These are phyloP conservation scores for Muscina levida DNA, from an alignment of 2,888 invertebrate species.

Conservation along the genomic window DNA sequence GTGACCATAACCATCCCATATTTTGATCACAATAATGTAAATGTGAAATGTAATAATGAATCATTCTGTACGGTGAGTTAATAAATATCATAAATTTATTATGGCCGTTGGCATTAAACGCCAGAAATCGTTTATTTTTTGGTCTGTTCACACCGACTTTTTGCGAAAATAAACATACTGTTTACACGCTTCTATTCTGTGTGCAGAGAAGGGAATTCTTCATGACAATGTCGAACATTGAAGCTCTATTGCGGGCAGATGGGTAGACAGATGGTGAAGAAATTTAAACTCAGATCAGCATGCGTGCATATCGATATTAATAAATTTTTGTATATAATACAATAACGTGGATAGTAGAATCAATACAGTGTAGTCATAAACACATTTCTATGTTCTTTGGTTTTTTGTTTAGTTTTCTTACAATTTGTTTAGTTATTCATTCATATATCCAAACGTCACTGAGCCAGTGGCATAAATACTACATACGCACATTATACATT, in stretches of 20 bases:
- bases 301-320: no score
- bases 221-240: constrained; percentile 20
- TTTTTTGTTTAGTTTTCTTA: background rate
- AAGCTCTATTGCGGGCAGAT: background rate
- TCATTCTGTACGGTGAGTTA: constrained; percentile 17
- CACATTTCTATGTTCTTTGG: background rate
- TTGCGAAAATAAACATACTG: background rate
- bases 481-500: no score
- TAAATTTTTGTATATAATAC: no score
- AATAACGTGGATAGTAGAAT: no score
- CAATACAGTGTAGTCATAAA: no score
- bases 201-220: background rate
- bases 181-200: background rate
- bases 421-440: constrained; percentile 18
- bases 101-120: constrained; percentile 35
- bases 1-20: background rate
- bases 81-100: constrained; percentile 24
- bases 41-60: background rate
- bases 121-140: constrained; percentile 28
- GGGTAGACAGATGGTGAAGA: background rate
- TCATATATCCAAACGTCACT: background rate
- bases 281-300: no score
- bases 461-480: constrained; percentile 1
- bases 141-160: constrained; percentile 8
- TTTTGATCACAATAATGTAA: constrained; percentile 17